Evolutionary conservation across 2,113 vertebrate genomes (phyloP), one percentile per base, ranked within the genome.

Genomic region (Melanocharis versteri): DNA sequence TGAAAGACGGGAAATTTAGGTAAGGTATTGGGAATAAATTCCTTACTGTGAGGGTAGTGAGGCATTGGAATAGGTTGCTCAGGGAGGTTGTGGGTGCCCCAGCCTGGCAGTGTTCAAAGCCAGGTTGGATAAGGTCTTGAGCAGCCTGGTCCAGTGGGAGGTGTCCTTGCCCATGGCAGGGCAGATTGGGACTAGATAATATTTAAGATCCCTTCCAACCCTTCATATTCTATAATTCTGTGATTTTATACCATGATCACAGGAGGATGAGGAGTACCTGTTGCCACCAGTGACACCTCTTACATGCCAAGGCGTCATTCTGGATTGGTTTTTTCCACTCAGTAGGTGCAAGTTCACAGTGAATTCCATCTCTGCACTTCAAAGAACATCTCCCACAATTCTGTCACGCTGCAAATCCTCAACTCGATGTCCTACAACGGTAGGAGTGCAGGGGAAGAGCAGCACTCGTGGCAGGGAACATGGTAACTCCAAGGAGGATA

Each of bases 391-490:
- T 66, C 27, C 15, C 10, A 30, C 48, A 24, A 2, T 61, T 37
- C 53, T n/a, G 19, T 15, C 4, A 0, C 80, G 44, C n/a, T 30
- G 76, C 50, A 42, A 30, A 51, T 24, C 45, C 28, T 54, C 42
- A 4, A 20, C n/a, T 47, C 16, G 0, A 4, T 13, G 40, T 26
- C 37, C 31, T 20, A 1, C 60, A 20, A 0, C 21, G 12, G n/a
- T 2, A 28, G 44, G 57, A 47, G 33, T 1, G 26, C 20, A 6
- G 15, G 5, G 24, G 23, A 42, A 44, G 21, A 66, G 4, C 28
- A 31, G 13, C 4, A 0, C 23, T 42, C 2, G 13, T 13, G 21
- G 44, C 13, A 51, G 14, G n/a, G 21, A 56, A 13, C 23, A 1
- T 7, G 2, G 0, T 12, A 4, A 30, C 53, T 40, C 72, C 64